Percentiles rank a stretch among this genome's conserved stretches.
Evolutionary conservation across 1,140 invertebrate genomes (phyloP).

Genomic region (Heliconius hewitsoni): DNA sequence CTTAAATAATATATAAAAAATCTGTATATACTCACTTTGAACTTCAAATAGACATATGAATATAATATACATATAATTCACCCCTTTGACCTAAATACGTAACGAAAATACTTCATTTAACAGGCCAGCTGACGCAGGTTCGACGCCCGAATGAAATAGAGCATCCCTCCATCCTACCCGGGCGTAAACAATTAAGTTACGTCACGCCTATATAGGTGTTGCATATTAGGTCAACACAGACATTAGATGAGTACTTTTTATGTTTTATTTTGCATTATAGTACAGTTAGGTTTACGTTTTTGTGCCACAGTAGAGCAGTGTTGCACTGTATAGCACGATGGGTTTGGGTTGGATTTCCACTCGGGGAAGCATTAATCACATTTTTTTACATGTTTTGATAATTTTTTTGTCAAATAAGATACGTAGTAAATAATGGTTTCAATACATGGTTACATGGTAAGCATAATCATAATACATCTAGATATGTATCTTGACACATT

Average conservation of each 20-base stretch:
- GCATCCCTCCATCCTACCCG: constrained; percentile 41
- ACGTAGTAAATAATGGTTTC: too few species aligned
- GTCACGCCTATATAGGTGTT: constrained; percentile 45
- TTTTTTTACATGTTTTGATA: too few species aligned
- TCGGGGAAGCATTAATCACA: background rate
- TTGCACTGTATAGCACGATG: background rate
- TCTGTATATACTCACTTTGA: background rate
- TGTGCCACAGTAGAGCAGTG: background rate
- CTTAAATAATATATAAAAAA: background rate
- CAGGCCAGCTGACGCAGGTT: constrained; percentile 44
- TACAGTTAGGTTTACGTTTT: too few species aligned
- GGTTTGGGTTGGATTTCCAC: background rate
- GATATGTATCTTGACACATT: background rate
- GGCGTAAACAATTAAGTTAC: constrained; percentile 47
- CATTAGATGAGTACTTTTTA: background rate
- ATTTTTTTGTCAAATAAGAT: too few species aligned
- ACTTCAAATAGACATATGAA: background rate
- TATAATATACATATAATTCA: background rate
- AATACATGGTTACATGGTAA: too few species aligned
- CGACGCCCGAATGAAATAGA: constrained; percentile 60
- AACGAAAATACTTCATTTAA: constrained; percentile 36
- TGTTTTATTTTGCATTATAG: background rate
- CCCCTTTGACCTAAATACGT: constrained; percentile 36
- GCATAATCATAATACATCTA: too few species aligned
- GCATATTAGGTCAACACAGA: constrained; percentile 30